Percentiles rank a stretch among this genome's conserved stretches.
Conservation (phyloP, 2,113 vertebrate species). For the Arothron firmamentum region DNA sequence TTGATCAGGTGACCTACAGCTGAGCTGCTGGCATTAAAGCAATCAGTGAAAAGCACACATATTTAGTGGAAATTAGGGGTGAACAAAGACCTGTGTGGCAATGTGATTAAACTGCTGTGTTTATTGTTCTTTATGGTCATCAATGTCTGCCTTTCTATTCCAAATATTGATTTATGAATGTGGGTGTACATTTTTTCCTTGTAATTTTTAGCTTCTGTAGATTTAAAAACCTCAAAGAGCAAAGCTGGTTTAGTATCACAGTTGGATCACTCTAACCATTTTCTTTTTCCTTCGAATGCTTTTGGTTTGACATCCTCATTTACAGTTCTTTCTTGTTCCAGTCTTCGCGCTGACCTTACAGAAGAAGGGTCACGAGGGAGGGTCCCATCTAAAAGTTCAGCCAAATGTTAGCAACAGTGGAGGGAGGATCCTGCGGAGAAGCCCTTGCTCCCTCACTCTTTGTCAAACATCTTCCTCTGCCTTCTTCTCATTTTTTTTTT, state of each 20-base stretch:
- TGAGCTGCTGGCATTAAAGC: too few species aligned
- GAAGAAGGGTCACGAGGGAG: constrained; percentile 87
- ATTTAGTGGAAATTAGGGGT: too few species aligned
- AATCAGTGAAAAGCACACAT: too few species aligned
- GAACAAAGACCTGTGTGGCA: too few species aligned
- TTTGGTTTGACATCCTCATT: constrained; percentile 11
- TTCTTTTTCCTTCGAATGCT: constrained; percentile 11
- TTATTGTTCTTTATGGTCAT: too few species aligned
- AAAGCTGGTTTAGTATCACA: neutral
- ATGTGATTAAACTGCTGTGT: too few species aligned
- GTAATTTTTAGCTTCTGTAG: too few species aligned
- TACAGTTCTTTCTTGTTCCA: constrained; percentile 16
- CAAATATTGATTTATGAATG: too few species aligned
- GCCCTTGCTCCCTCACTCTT: constrained; percentile 8
- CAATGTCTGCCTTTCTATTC: too few species aligned
- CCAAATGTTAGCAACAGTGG: constrained; percentile 97
- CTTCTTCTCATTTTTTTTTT: constrained; percentile 40
- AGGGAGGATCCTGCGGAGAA: constrained; percentile 46
- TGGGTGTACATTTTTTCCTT: too few species aligned
- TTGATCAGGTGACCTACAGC: too few species aligned
- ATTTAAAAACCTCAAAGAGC: too few species aligned
- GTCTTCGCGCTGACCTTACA: constrained; percentile 36
- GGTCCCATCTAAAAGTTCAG: constrained; percentile 97
- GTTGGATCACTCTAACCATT: neutral
- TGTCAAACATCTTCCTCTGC: constrained; percentile 18